Evolutionary conservation across 92 coral and sea anemone species (phyloP).

Genomic region (Isaurus tuberculatus): DNA sequence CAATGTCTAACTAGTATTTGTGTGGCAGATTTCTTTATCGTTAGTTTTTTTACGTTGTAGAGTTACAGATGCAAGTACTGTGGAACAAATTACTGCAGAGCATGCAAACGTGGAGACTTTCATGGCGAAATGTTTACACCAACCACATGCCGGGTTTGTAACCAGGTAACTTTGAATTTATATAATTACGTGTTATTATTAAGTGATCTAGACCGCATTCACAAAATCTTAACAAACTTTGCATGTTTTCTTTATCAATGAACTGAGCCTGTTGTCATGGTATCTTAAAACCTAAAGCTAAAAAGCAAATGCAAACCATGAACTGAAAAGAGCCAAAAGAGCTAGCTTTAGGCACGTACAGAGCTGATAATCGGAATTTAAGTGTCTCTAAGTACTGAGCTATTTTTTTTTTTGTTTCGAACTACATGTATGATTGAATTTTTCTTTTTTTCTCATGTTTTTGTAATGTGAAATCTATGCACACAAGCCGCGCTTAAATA

Average conservation of each 20-base stretch:
- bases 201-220: neutral
- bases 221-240: no score
- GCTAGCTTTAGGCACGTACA: no score
- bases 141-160: constrained; percentile 76
- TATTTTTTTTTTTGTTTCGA: no score
- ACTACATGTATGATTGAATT: no score
- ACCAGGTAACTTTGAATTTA: constrained; percentile 69
- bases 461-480: no score
- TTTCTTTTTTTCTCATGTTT: no score
- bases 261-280: no score
- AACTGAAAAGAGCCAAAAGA: no score
- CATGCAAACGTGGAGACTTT: constrained; percentile 87
- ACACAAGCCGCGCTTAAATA: no score
- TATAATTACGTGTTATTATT: neutral
- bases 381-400: no score
- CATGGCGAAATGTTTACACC: constrained; percentile 82
- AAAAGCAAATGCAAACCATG: neutral
- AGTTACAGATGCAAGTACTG: constrained; percentile 84
- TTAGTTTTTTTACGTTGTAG: constrained; percentile 39
- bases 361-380: no score
- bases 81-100: constrained; percentile 85
- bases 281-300: neutral
- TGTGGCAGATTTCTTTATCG: neutral
- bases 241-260: no score
- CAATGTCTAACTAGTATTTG: neutral